Base-by-base conservation (phyloP, 2,888 invertebrate genomes). In the Steinernema carpocapsae region DNA sequence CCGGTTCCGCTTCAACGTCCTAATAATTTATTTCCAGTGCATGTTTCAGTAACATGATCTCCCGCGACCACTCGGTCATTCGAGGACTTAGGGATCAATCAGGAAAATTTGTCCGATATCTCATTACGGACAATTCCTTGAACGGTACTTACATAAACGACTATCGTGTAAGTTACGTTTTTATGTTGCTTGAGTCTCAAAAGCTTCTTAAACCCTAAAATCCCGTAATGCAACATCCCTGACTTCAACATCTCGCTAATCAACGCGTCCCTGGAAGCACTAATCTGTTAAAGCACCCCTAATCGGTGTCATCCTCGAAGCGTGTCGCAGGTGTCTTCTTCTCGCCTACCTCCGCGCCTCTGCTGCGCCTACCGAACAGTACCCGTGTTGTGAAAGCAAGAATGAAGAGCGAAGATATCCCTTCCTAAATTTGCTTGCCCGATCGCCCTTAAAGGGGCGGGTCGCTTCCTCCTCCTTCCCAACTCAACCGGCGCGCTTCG, bases 121-220 rank as follows among this genome's bases (percentile, higher is more conserved):
- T 80, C 6, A 82, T 89, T 4, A 76, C 80, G 32, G 89, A 89
- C 78, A 83, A 82, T 42, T 88, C 89, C 12, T 83, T 89, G n/a
- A 89, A 89, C 80, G 89, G 89, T 45, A 89, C 89, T 19, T 89
- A 88, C 78, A 86, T 89, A 74, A 89, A 89, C 80, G 88, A 89
- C 78, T 76, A 81, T 32, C 82, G 88, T 84, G 88, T 88, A 77
- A 76, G 81, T 64, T 26, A 22, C 43, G 43, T 14, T 43, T 14
- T 43, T 43, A 12, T 43, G 43, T 43, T 43, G 7, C 7, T 43
- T 43, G 7, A 7, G 43, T 43, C 43, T 14, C 43, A n/a, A n/a
- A n/a, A n/a, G n/a, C n/a, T n/a, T n/a, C n/a, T n/a, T n/a, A n/a
- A n/a, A n/a, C n/a, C n/a, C n/a, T n/a, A n/a, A n/a, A n/a, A n/a